phyloP scores from a whole-genome alignment of 2,113 vertebrate genomes.

The Oreochromis niloticus region DNA sequence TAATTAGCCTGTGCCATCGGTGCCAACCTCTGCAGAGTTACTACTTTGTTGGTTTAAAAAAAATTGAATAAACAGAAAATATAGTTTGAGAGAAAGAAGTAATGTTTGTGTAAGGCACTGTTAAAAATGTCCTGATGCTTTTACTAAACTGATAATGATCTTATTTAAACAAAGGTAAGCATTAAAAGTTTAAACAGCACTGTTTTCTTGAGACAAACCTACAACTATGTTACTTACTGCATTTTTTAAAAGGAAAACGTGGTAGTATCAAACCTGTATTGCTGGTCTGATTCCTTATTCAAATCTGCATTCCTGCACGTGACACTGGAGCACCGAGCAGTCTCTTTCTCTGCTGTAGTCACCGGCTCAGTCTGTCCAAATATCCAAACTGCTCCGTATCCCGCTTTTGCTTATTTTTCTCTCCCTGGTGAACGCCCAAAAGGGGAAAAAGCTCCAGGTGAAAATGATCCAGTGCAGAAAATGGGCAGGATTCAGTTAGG shows the following conservation, averaged over 20 bases:
- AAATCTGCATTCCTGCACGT: neutral
- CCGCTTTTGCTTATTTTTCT: neutral
- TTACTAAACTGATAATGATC: neutral
- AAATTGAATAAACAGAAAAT: neutral
- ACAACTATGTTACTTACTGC: neutral
- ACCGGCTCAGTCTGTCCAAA: neutral
- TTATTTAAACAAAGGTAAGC: neutral
- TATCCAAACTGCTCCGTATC: neutral
- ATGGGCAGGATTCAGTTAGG: neutral
- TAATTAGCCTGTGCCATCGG: neutral
- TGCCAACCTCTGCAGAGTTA: neutral
- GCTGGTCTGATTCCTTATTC: neutral
- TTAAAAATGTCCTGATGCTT: neutral
- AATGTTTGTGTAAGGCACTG: neutral
- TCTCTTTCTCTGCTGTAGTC: neutral
- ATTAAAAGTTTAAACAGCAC: neutral
- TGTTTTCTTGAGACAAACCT: neutral
- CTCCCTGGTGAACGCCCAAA: neutral
- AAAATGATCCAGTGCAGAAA: neutral
- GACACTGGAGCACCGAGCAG: neutral
- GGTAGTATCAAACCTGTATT: constrained; percentile 27
- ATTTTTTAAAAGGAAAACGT: fast-evolving
- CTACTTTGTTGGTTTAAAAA: neutral
- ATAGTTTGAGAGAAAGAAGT: neutral
- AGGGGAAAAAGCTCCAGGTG: neutral